Conservation (phyloP, 2,888 invertebrate genomes). For the Chaitophorus viminalis region DNA sequence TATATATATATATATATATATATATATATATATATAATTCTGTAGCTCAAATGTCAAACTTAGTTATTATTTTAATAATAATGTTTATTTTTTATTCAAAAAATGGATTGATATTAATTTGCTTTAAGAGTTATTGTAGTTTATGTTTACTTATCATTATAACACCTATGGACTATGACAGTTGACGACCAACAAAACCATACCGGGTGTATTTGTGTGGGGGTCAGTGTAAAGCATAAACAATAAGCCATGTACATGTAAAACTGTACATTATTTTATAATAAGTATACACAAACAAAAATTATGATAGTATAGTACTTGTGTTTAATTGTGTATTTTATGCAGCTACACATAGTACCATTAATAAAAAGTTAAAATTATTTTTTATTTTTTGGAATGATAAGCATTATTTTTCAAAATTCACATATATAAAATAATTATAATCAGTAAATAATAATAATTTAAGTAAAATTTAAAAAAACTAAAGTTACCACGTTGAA, state of each 20-base stretch:
- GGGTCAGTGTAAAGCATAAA: neutral
- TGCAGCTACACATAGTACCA: too few relatives aligned
- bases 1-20: neutral
- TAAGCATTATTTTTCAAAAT: too few relatives aligned
- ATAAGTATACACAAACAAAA: too few relatives aligned
- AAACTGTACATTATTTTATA: neutral
- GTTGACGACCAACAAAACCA: neutral
- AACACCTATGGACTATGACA: neutral
- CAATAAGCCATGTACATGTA: too few relatives aligned
- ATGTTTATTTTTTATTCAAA: slow-evolving; percentile 1
- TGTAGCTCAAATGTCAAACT: neutral
- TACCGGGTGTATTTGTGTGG: neutral
- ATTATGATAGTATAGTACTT: neutral
- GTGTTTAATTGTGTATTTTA: neutral
- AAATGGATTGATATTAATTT: neutral
- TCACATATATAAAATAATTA: too few relatives aligned
- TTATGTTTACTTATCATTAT: slow-evolving; percentile 13
- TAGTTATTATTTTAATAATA: neutral
- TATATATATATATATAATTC: neutral
- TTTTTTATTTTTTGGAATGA: too few relatives aligned
- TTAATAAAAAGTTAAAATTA: too few relatives aligned
- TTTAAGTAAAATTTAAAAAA: too few relatives aligned
- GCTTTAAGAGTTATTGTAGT: neutral
- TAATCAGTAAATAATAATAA: too few relatives aligned
- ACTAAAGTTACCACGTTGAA: too few relatives aligned